Evolutionary conservation across 23 tunicate species (phyloP).

Genomic region (Trididemnum clinides): DNA sequence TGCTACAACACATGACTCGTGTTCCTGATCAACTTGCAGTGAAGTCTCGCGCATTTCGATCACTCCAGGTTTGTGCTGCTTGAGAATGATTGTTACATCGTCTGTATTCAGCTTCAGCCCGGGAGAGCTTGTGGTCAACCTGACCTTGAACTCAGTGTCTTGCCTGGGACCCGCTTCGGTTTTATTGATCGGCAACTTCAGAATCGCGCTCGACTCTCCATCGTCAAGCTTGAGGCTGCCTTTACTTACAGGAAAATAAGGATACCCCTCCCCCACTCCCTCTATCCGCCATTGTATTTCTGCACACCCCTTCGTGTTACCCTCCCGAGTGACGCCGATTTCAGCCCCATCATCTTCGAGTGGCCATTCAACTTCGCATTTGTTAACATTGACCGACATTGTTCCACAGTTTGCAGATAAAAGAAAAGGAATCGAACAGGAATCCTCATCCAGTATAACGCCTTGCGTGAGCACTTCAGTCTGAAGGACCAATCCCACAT

Average conservation of each 20-base stretch:
- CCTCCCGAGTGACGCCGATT: slow-evolving; percentile 8
- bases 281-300: not conserved
- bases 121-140: not conserved
- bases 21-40: not conserved
- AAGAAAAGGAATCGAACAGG: not conserved
- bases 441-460: not conserved
- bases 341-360: not conserved
- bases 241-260: not conserved
- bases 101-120: slow-evolving; percentile 27
- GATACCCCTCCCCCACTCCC: not conserved
- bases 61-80: slow-evolving; percentile 19
- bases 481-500: not conserved
- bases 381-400: not conserved
- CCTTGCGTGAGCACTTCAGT: slow-evolving; percentile 4
- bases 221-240: slow-evolving; percentile 9
- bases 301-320: slow-evolving; percentile 5
- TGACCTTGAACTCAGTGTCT: not conserved
- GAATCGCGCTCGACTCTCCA: not conserved
- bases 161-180: slow-evolving; percentile 18
- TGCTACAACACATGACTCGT: not conserved
- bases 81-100: not conserved
- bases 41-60: not conserved
- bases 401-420: slow-evolving; percentile 21
- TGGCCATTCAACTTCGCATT: slow-evolving; percentile 12
- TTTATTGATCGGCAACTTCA: slow-evolving; percentile 16